Evolutionary conservation across 2,797 vertebrate species (phyloP).

Genomic region (Anniella stebbinsi): DNA sequence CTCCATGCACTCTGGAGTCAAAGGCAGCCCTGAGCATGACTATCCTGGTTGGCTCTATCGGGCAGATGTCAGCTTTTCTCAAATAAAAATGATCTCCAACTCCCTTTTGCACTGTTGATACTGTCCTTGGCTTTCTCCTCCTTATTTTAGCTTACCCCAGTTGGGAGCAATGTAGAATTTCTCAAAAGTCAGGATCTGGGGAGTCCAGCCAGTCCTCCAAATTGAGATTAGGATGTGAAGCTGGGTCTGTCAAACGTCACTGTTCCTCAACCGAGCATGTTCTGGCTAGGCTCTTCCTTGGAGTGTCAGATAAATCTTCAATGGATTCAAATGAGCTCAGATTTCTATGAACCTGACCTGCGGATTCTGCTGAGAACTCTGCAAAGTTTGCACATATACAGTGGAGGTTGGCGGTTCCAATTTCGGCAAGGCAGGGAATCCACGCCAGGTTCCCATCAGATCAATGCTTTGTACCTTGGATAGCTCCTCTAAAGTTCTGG

Average conservation of each 20-base stretch:
- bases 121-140: neutral
- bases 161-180: neutral
- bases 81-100: neutral
- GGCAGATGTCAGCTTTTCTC: constrained; percentile 7
- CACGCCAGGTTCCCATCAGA: too few species aligned
- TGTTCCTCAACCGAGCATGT: neutral
- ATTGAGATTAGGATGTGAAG: neutral
- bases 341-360: too few species aligned
- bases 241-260: neutral
- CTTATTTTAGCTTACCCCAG: neutral
- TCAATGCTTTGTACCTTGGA: neutral
- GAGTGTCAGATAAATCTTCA: too few species aligned
- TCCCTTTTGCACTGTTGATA: neutral
- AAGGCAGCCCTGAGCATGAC: constrained; percentile 30
- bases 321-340: too few species aligned
- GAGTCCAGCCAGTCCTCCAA: neutral
- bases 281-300: too few species aligned
- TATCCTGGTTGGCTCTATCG: constrained; percentile 35
- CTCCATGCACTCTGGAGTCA: constrained; percentile 48
- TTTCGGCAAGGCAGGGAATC: too few species aligned
- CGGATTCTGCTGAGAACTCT: too few species aligned
- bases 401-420: too few species aligned
- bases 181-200: neutral
- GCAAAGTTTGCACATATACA: neutral
- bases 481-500: too few species aligned